Evolutionary conservation across 2,888 invertebrate genomes (phyloP).

Genomic region (Andrena bicolor): DNA sequence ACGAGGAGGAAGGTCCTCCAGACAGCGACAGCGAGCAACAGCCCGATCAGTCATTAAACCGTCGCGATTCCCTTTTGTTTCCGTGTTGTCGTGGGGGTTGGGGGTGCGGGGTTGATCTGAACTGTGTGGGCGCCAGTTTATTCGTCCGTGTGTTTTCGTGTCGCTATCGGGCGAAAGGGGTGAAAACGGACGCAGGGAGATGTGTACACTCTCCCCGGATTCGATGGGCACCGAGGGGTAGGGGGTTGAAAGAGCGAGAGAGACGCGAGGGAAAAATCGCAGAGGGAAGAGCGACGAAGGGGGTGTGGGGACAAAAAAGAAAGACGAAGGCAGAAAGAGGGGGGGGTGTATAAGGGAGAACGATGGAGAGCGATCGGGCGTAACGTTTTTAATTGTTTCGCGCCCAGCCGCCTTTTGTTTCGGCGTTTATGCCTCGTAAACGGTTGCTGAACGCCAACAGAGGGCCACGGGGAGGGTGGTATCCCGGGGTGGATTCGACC

Average conservation of each 20-base stretch:
- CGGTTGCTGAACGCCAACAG: conserved; percentile 74
- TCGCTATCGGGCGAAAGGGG: conserved; percentile 64
- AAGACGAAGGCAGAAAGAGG: conserved; percentile 22
- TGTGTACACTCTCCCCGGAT: conserved; percentile 49
- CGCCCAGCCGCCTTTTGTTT: conserved; percentile 83
- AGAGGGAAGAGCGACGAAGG: conserved; percentile 44
- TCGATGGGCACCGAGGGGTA: conserved; percentile 65
- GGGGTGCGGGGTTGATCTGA: neutral
- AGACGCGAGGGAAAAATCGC: conserved; percentile 10
- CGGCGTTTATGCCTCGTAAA: conserved; percentile 83
- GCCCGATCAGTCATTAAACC: conserved; percentile 84
- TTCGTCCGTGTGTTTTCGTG: conserved; percentile 72
- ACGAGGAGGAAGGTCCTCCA: conserved; percentile 57
- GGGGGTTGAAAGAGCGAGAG: conserved; percentile 31
- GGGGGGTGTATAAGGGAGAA: conserved; percentile 55
- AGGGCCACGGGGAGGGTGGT: conserved; percentile 31
- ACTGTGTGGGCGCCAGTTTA: conserved; percentile 56
- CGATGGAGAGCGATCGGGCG: conserved; percentile 82
- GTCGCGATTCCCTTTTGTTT: conserved; percentile 83
- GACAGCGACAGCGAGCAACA: conserved; percentile 76
- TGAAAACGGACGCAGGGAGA: conserved; percentile 51
- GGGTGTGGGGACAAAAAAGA: conserved; percentile 14
- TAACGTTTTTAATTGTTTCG: conserved; percentile 85
- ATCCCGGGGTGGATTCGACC: conserved; percentile 46
- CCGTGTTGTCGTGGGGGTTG: conserved; percentile 8